Conservation (phyloP, 2,113 vertebrate genomes). For the Rynchops niger region DNA sequence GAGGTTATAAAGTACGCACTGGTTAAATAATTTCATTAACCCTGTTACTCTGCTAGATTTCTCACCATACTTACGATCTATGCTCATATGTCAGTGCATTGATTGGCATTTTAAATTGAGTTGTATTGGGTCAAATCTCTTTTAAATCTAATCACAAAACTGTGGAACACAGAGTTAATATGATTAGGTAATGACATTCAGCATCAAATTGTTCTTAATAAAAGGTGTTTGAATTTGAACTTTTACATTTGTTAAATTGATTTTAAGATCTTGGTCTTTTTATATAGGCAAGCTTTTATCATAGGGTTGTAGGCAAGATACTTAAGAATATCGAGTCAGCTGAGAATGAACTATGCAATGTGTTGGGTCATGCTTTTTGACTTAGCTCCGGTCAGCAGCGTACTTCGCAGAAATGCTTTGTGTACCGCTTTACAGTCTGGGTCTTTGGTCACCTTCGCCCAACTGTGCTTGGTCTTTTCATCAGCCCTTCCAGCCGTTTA, state of each 20-base stretch:
- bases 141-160: neutral
- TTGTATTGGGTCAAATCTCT: neutral
- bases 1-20: neutral
- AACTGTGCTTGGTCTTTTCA: neutral
- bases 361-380: neutral
- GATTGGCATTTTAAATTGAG: neutral
- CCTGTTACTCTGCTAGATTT: neutral
- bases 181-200: neutral
- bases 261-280: neutral
- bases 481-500: neutral
- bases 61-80: fast-evolving
- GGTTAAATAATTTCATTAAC: neutral
- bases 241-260: neutral
- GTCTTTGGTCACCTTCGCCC: conserved; percentile 10
- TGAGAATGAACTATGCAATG: neutral
- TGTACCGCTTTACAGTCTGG: neutral
- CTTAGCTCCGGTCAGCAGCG: neutral
- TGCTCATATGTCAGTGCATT: neutral
- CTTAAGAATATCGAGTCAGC: neutral
- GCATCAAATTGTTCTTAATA: neutral
- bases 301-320: neutral
- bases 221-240: neutral
- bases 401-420: neutral
- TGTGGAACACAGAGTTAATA: neutral
- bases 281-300: neutral